Percentiles rank a stretch among this genome's conserved stretches.
Conservation (phyloP, 2,888 invertebrate genomes). For the Melitaea athalia region DNA sequence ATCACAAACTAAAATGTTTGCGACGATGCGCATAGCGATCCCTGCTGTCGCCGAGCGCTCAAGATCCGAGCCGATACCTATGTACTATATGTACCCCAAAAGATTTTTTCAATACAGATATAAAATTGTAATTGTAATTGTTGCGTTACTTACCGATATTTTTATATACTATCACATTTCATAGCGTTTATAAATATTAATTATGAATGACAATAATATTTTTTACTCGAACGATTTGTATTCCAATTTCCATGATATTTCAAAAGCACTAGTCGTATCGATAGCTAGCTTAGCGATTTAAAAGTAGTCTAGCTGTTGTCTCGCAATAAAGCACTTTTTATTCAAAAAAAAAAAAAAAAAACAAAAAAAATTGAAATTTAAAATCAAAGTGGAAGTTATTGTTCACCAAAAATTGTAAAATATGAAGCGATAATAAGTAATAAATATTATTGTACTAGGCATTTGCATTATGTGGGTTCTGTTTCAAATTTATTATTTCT, state of each 20-base stretch:
- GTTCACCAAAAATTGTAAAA: not conserved
- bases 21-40: no score
- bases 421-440: not conserved
- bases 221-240: slow-evolving; percentile 5
- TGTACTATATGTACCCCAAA: no score
- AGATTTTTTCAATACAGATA: no score
- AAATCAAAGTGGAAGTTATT: no score
- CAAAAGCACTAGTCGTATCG: not conserved
- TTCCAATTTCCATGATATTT: not conserved
- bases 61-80: no score
- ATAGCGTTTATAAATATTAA: slow-evolving; percentile 1
- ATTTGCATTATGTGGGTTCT: not conserved
- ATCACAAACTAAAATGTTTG: no score
- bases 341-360: not conserved
- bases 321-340: slow-evolving; percentile 6
- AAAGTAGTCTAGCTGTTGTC: slow-evolving; percentile 5
- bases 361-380: not conserved
- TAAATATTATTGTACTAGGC: not conserved
- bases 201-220: slow-evolving; percentile 9
- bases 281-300: not conserved
- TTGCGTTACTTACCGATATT: not conserved
- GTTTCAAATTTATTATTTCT: no score
- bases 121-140: not conserved
- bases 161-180: not conserved
- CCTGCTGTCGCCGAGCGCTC: no score